Base-by-base conservation (phyloP, 1,140 invertebrate genomes). In the Anagrus nilaparvatae region DNA sequence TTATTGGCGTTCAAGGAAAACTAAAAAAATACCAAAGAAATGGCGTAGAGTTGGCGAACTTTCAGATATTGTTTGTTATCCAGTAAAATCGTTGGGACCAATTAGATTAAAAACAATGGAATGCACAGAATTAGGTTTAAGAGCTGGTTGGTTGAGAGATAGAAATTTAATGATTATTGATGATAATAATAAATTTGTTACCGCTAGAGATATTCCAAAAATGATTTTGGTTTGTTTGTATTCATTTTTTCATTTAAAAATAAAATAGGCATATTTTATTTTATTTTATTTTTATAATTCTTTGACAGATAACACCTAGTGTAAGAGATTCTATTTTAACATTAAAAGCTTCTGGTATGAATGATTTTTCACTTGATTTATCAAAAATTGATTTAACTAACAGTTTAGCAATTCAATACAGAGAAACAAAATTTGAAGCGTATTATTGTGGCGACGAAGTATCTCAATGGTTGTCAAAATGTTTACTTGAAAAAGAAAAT, bases 401-500 rank as follows among this genome's bases (percentile, higher is more conserved):
- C n/a, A n/a, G n/a, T n/a, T 57, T 75, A 43, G 43, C 45, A 0
- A 60, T 54, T 6, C 63, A 63, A 27, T 68, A 70, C 17, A 61
- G 46, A 12, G 65, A 67, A 0, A 55, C 64, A 0, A 40, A 62
- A 0, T 56, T 78, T 4, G 53, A 67, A 13, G 69, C 65, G 0
- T 67, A 73, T 29, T 78, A 80, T 44, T 79, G 77, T 40, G 77
- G 78, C 13, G 71, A 75, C 32, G 76, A 76, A 44, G 65, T 65
- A 14, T 74, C 77, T 4, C 59, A 58, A 10, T 80, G 77, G 77
- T 56, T 79, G 39, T 79, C 77, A 0, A 59, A 71, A 30, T 76
- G 67, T 45, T 61, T 80, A 38, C 51, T 76, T 4, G 63, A 69
- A 36, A 64, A 74, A 40, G 70, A 76, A 20, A 50, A 47, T 5